Base-by-base conservation (phyloP, 2,888 invertebrate species). In the Operophtera brumata region DNA sequence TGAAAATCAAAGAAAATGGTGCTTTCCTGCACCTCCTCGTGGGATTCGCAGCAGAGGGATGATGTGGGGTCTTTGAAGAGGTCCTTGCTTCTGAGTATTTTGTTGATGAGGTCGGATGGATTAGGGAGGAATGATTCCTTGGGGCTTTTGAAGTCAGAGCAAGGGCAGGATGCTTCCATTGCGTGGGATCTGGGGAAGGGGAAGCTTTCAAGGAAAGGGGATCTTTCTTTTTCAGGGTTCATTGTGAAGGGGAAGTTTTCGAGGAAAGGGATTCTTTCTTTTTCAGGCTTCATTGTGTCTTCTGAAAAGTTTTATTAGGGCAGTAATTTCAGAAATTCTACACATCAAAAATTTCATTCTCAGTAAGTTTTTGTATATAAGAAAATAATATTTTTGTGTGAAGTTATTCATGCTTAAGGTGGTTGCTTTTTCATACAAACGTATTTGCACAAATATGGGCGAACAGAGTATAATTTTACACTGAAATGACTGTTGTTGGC, bases 41-140 rank as follows among this genome's bases (percentile, higher is more conserved):
- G 84, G 1, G 88, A 86, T 11, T 81, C 79, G 55, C 89, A 89
- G 60, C 89, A 89, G 7, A 74, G 47, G 0, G 74, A 56, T 0
- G 86, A 84, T 2, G 71, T 66, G 5, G 78, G 74, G 6, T 84
- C 80, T 57, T 77, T 82, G 49, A 87, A 84, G 0, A 85, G 57
- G 25, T 85, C 80, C 40, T 80, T 82, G 56, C 71, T 78, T 46
- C 61, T 74, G 0, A 89, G 63, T 10, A 89, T 73, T 59, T 78
- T 86, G 64, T 72, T 78, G 5, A 89, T 65, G 1, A 87, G 60
- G 1, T 80, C 76, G 0, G 75, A 60, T 1, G 86, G 81, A 47
- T 75, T 72, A 6, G 64, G 57, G 0, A 69, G 44, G 45, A 77
- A 59, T 1, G 73, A 54, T 34, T 79, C 77, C 47, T 72, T 80